Conservation (phyloP, 2,113 vertebrate genomes). For the Desmodus rotundus region DNA sequence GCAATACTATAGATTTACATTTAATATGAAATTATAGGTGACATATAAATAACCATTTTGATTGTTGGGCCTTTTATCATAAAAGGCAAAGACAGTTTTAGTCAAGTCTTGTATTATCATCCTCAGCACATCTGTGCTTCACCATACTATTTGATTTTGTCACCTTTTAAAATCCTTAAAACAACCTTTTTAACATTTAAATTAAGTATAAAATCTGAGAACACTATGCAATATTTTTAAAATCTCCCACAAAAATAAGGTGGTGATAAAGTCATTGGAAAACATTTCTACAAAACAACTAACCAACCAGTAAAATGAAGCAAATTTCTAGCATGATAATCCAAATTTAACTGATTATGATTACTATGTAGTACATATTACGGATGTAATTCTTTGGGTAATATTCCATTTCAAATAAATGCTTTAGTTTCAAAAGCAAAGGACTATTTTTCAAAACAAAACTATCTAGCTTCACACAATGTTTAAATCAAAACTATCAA, state of each 20-base stretch:
- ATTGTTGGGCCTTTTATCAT: background rate
- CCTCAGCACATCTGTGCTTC: background rate
- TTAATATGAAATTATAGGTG: background rate
- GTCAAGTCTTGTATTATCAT: background rate
- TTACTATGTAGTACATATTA: background rate
- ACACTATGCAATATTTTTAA: background rate
- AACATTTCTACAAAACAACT: background rate
- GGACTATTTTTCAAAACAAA: background rate
- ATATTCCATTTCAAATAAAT: constrained; percentile 34
- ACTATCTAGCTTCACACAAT: background rate
- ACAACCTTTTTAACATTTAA: background rate
- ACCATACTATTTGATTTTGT: background rate
- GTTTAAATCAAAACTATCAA: background rate
- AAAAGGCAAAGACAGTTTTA: background rate
- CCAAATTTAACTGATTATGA: background rate
- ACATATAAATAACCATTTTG: background rate
- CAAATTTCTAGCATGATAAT: background rate
- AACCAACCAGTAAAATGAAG: background rate
- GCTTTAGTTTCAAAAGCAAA: constrained; percentile 17
- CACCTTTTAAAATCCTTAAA: background rate
- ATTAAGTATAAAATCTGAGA: background rate
- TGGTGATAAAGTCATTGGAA: background rate
- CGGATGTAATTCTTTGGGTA: background rate
- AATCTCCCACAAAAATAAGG: background rate
- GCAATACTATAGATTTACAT: background rate